A percentile compares a stretch with the other conserved stretches of the same genome.
Conservation (phyloP, 2,888 invertebrate species). For the Endomychus coccineus region DNA sequence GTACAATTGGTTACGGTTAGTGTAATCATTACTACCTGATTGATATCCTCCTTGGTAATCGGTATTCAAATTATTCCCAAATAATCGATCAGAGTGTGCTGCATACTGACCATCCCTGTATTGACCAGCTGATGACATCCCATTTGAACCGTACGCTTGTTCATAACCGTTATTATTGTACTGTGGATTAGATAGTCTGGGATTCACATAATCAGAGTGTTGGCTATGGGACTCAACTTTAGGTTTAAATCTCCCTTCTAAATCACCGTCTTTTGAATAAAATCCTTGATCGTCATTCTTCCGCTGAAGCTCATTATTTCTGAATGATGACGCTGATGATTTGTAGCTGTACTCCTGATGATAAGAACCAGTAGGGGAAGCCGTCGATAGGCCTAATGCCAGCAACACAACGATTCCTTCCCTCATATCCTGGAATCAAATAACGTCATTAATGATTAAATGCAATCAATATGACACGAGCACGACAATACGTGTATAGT, state of each 20-base stretch:
- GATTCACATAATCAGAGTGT: slow-evolving; percentile 40
- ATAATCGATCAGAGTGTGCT: slow-evolving; percentile 4
- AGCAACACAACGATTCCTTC: slow-evolving; percentile 22
- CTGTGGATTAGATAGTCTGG: too few species aligned
- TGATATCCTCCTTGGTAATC: too few species aligned
- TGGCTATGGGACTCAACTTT: slow-evolving; percentile 38
- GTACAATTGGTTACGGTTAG: too few species aligned
- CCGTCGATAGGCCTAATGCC: slow-evolving; percentile 21
- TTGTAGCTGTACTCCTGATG: slow-evolving; percentile 41
- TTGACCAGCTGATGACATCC: not conserved
- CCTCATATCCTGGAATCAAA: slow-evolving; percentile 23
- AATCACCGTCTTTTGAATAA: slow-evolving; percentile 39
- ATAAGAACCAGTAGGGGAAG: slow-evolving; percentile 36
- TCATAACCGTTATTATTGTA: too few species aligned
- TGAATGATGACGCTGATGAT: slow-evolving; percentile 37
- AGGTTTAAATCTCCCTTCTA: slow-evolving; percentile 35
- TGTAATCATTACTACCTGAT: too few species aligned
- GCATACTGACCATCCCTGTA: slow-evolving; percentile 5
- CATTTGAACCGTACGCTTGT: slow-evolving; percentile 3
- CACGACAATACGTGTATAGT: too few species aligned
- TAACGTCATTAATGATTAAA: not conserved
- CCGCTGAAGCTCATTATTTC: slow-evolving; percentile 41
- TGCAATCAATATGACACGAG: too few species aligned
- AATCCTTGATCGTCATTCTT: slow-evolving; percentile 40
- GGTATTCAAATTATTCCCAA: slow-evolving; percentile 1